A percentile compares a stretch with the other conserved stretches of the same genome.
These are phyloP conservation scores for Perca schrenkii DNA, from an alignment of 2,113 vertebrate species.

Conservation along the genomic window DNA sequence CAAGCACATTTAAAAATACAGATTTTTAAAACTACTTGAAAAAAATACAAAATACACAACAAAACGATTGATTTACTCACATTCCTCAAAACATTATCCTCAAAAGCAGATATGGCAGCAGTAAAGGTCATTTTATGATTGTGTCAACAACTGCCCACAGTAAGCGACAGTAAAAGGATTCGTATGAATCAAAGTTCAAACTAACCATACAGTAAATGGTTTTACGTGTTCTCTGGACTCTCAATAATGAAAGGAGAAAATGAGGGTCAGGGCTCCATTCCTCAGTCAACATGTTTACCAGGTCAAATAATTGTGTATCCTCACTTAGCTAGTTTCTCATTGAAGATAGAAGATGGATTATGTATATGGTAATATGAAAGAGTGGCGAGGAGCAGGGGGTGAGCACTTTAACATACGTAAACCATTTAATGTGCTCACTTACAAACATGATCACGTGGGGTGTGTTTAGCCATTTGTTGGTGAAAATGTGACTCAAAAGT, in stretches of 20 bases:
- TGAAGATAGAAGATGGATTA: neutral
- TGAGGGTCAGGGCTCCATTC: neutral
- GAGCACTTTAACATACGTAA: neutral
- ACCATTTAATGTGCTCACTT: neutral
- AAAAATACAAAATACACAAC: too few species aligned
- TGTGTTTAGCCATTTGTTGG: neutral
- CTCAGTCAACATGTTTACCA: neutral
- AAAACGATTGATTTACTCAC: neutral
- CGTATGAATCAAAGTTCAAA: neutral
- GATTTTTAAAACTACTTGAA: too few species aligned
- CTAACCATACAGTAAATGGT: neutral
- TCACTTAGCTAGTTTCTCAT: neutral
- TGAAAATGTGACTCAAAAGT: neutral
- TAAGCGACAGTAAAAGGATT: constrained; percentile 6
- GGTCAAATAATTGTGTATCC: neutral
- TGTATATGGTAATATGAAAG: neutral
- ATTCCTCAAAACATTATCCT: neutral
- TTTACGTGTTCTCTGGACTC: neutral
- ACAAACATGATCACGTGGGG: neutral
- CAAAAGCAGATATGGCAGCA: neutral
- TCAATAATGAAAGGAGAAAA: neutral
- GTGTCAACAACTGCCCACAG: neutral
- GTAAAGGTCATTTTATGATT: neutral
- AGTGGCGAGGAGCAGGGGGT: neutral
- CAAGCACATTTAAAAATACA: too few species aligned